Evolutionary conservation across 1,140 invertebrate species (phyloP), one percentile per base, ranked within the genome.

Genomic region (Lanistes nyassanus): DNA sequence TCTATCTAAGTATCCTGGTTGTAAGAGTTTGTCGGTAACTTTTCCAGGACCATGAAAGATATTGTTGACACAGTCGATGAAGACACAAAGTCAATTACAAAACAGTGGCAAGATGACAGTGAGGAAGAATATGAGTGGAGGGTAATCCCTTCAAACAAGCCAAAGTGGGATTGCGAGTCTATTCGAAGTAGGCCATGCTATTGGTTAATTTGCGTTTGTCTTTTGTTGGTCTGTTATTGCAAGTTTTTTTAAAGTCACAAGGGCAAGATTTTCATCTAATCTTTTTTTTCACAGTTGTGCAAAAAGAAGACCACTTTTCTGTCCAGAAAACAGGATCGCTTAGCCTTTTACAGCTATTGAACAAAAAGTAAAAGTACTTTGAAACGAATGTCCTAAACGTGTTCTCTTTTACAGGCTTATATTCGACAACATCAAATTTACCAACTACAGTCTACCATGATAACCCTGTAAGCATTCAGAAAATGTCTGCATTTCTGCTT

Each of bases 111-210:
- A 36, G 56, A 53, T 31, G 74, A 75, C 72, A 68, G 65, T 47
- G 76, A 67, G 29, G 74, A 73, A 9, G 77, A 79, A 42, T 67
- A 36, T 60, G 77, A 76, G n/a, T 60, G 67, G 67, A 78, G 66
- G 29, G 60, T 42, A 34, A 39, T 68, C 42, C 19, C 53, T 29
- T 19, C 58, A 7, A 53, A 37, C 26, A 79, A 79, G 55, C 74
- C 74, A 87, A 93, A 93, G 88, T 98, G 95, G 95, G 97, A 99
- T 90, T 98, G 97, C 88, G 94, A 98, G 90, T 95, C 94, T 75
- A 95, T 98, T 84, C 87, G 97, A 11, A 95, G 87, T 87, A 81
- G 76, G 85, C n/a, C n/a, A n/a, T n/a, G n/a, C n/a, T n/a, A n/a
- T n/a, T n/a, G n/a, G n/a, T n/a, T n/a, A n/a, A n/a, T n/a, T n/a